These are phyloP conservation scores for Xylota segnis DNA, from an alignment of 2,888 invertebrate genomes.

Conservation along the genomic window DNA sequence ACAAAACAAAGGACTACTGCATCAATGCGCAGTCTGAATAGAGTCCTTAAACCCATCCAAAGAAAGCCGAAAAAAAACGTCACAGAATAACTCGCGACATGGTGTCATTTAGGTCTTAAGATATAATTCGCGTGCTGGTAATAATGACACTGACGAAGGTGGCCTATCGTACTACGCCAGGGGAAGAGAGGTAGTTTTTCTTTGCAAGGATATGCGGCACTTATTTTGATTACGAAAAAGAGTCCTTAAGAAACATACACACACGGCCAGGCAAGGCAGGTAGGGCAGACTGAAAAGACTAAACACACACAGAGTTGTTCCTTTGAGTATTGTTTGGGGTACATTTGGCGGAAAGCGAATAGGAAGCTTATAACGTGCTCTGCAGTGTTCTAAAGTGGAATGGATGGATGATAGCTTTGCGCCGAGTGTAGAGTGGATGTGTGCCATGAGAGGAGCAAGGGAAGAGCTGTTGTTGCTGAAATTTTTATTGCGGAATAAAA, in stretches of 20 bases:
- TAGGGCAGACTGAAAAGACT: constrained; percentile 8
- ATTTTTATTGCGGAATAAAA: constrained; percentile 42
- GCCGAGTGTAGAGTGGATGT: background rate
- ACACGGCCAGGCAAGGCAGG: background rate
- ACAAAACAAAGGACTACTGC: constrained; percentile 49
- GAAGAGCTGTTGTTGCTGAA: constrained; percentile 24
- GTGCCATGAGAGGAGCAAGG: background rate
- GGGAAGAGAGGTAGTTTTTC: constrained; percentile 14
- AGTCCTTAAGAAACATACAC: constrained; percentile 41
- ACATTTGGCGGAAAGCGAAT: background rate
- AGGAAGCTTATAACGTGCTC: constrained; percentile 3
- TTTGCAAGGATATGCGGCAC: constrained; percentile 61
- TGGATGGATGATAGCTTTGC: constrained; percentile 45
- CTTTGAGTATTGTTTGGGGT: constrained; percentile 24
- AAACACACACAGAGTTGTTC: constrained; percentile 17
- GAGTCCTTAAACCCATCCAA: constrained; percentile 46
- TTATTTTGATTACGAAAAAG: constrained; percentile 60
- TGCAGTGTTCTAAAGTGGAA: constrained; percentile 21
- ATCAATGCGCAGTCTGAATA: constrained; percentile 47
- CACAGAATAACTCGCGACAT: constrained; percentile 24
- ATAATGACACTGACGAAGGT: constrained; percentile 61
- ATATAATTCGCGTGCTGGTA: constrained; percentile 63
- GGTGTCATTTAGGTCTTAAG: constrained; percentile 43
- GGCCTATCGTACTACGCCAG: constrained; percentile 7
- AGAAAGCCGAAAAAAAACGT: constrained; percentile 10